These are phyloP conservation scores for Atta texana DNA, from an alignment of 1,140 invertebrate species.

Conservation along the genomic window DNA sequence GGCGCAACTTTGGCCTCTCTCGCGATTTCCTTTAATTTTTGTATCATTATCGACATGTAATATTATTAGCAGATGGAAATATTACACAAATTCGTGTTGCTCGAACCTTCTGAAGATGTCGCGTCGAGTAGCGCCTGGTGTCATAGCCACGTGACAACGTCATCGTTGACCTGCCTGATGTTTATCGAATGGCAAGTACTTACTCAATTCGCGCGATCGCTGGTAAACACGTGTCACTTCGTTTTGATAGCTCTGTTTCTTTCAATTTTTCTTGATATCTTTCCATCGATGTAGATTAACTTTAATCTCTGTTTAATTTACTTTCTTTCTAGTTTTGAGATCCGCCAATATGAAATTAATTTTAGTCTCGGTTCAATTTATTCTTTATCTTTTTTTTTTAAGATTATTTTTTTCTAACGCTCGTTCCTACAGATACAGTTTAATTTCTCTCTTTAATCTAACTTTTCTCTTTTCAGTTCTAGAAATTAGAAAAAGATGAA, in stretches of 20 bases:
- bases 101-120: slow-evolving; percentile 65
- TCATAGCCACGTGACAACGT: slow-evolving; percentile 59
- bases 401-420: no score
- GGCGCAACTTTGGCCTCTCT: no score
- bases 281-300: no score
- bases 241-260: background rate
- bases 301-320: no score
- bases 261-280: background rate
- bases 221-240: slow-evolving; percentile 49
- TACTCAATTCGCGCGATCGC: background rate
- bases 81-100: slow-evolving; percentile 23
- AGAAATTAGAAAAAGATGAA: no score
- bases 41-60: slow-evolving; percentile 9
- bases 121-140: slow-evolving; percentile 32
- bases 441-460: no score
- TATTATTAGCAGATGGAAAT: slow-evolving; percentile 4
- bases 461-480: no score
- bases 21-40: background rate
- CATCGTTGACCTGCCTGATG: slow-evolving; percentile 16
- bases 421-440: no score
- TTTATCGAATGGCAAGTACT: slow-evolving; percentile 16
- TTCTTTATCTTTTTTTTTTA: no score
- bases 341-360: no score
- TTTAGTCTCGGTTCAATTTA: no score
- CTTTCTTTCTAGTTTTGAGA: no score